A percentile compares a stretch with the other conserved stretches of the same genome.
phyloP scores from a whole-genome alignment of 2,797 vertebrate species.

The Sarcoramphus papa region DNA sequence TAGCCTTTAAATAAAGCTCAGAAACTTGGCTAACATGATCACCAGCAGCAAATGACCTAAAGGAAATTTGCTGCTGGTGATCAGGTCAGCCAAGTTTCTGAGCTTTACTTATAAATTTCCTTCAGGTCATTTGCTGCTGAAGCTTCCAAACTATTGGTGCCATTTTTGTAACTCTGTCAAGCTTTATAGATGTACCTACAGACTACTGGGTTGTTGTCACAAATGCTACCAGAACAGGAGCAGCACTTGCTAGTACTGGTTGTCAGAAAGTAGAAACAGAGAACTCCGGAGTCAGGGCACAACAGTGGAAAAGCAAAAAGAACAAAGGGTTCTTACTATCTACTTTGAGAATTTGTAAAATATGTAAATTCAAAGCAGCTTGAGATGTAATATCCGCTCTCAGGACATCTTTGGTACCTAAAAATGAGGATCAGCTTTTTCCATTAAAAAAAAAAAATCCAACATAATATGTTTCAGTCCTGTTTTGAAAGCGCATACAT shows the following conservation, averaged over 20 bases:
- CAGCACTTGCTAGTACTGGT: background rate
- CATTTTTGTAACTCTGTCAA: background rate
- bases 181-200: background rate
- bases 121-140: background rate
- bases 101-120: background rate
- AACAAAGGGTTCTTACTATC: background rate
- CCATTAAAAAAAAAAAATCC: background rate
- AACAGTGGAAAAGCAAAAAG: background rate
- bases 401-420: background rate
- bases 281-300: background rate
- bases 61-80: background rate
- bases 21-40: background rate
- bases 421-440: background rate
- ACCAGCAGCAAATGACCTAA: background rate
- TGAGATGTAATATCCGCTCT: background rate
- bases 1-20: background rate
- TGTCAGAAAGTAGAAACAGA: background rate
- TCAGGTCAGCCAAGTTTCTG: accelerated
- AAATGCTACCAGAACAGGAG: background rate
- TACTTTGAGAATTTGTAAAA: background rate
- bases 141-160: background rate
- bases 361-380: background rate
- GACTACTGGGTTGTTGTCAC: background rate
- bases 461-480: background rate
- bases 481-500: background rate